Evolutionary conservation across 2,888 invertebrate genomes (phyloP), one percentile per base, ranked within the genome.

Genomic region (Perizoma flavofasciatum): DNA sequence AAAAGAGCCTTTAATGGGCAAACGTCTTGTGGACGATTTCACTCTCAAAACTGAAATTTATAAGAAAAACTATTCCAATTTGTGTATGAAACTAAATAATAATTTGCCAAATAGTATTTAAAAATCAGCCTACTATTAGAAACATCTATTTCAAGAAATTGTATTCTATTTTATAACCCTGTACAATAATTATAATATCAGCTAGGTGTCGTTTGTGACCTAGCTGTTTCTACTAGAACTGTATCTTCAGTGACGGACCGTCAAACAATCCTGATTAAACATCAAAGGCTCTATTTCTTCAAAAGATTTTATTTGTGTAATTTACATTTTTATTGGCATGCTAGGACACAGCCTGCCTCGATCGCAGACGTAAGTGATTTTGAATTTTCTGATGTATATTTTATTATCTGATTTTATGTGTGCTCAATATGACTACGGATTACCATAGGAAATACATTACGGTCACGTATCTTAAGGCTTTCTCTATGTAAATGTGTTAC

Each of bases 361-460:
- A 78, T 82, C 85, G 86, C 85, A 87, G 85, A 89, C 91, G 89
- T 91, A 92, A 91, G 92, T 92, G 92, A 91, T 91, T 92, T 90
- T 89, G 89, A 88, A 92, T 92, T 91, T 91, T 90, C 86, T 88
- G 89, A 89, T 90, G 88, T 88, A 85, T 90, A 89, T 91, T 91
- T 91, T 91, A 91, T 85, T 90, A 89, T 89, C 87, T 87, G 83
- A 82, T 88, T 91, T 92, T 89, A 91, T 89, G 83, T 86, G 78
- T 82, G 83, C 83, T 83, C 89, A 81, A 88, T 89, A 87, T 88
- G 85, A 83, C 85, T 83, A 77, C 82, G 72, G 76, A 85, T 88
- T 87, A 84, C 86, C 86, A 88, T 87, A 85, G 75, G 77, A 79
- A 80, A 82, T 77, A 81, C 82, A 85, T 88, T 85, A 83, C 80